Base-by-base conservation (phyloP, 1,140 invertebrate species). In the Procambarus clarkii region DNA sequence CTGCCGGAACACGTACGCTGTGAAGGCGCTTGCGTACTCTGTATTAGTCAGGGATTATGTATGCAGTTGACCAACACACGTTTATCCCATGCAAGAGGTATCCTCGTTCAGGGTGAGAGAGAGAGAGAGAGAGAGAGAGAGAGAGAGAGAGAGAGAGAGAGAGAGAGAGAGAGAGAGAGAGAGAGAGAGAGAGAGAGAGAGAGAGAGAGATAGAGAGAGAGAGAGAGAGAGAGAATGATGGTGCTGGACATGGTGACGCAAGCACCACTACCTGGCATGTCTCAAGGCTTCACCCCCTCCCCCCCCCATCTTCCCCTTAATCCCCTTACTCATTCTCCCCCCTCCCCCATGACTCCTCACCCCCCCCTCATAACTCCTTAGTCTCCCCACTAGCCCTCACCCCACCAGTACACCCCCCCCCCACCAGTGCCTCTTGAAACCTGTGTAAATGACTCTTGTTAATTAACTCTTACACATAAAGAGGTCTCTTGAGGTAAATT, bases 181-280 rank as follows among this genome's bases (percentile, higher is more conserved):
- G 50, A 54, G 79, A 81, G 50, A 81, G 79, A 81, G 50, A 81
- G 79, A 58, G 79, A 81, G 45, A 81, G 79, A 81, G 46, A 81
- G 46, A 81, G 50, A 81, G 46, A 81, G 50, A 50, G 83, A 48
- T 44, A 74, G 34, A 85, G 64, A 74, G 64, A 85, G 64, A 85
- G 82, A 71, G 64, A 85, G 64, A 71, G 82, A 74, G 82, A 71
- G 60, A 71, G 60, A 85, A 58, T 64, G 44, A 46, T 34, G 71
- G 82, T 46, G 82, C 60, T 34, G 64, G 82, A 71, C 54, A 85
- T 34, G 64, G 54, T 64, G 81, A 64, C 54, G n/a, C 8, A 60
- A n/a, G 34, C n/a, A n/a, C n/a, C n/a, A n/a, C n/a, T n/a, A n/a
- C n/a, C n/a, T n/a, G n/a, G n/a, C n/a, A n/a, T n/a, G n/a, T n/a